Base-by-base conservation (phyloP, 2,888 invertebrate genomes). In the Coenonympha glycerion region DNA sequence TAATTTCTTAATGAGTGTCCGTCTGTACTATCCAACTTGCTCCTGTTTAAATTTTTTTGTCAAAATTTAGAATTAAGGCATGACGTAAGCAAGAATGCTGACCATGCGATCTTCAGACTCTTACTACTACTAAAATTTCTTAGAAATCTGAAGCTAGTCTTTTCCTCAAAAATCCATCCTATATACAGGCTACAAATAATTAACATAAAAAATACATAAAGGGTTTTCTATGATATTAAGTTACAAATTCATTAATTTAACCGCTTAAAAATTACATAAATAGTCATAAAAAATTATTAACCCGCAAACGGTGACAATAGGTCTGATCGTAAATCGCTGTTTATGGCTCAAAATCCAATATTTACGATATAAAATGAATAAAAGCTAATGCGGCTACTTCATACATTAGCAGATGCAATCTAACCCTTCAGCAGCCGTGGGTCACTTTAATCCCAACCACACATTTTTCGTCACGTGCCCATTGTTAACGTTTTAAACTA, bases 401-500 rank as follows among this genome's bases (percentile, higher is more conserved):
- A 24, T 4, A 24, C 31, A 26, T 18, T 19, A 21, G 33, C 77
- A 78, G 75, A 76, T 76, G 75, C 59, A 40, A 47, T 57, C 42
- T 52, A 55, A 74, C 76, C 77, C 77, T 71, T 53, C 51, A 48
- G 19, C 21, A 26, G 26, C 53, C 36, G 37, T 47, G 52, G 54
- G 45, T 44, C 52, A 52, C 39, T 56, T 53, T 61, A 61, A 69
- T 73, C 71, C 73, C 66, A 66, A 68, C 71, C 67, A 60, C 66
- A 66, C 63, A 69, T 68, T 69, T 69, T 68, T 58, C 57, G 65
- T 63, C 81, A 77, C 82, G 78, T 66, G 79, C 65, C 75, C 58
- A 68, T 79, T 82, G 77, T 81, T 64, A 62, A 61, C 60, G 61
- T 60, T 65, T 70, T 68, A 74, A 73, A 74, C 70, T 69, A 67